phyloP scores from a whole-genome alignment of 2,113 vertebrate species.

The Verasper variegatus region DNA sequence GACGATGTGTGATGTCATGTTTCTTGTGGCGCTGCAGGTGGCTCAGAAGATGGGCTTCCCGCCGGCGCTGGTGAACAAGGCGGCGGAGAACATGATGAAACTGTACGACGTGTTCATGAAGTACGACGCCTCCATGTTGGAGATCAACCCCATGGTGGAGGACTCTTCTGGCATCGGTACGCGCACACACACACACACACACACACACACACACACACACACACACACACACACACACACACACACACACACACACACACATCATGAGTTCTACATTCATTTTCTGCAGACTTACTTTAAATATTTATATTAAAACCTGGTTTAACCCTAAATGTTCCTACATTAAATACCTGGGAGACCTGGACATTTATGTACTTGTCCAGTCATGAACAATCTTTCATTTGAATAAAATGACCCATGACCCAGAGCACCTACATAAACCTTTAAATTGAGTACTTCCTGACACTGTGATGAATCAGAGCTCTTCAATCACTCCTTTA shows the following conservation, averaged over 20 bases:
- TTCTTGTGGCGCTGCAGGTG: constrained; percentile 81
- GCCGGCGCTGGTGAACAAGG: constrained; percentile 87
- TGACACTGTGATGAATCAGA: no score
- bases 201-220: background rate
- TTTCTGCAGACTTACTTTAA: no score
- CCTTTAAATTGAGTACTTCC: no score
- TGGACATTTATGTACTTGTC: no score
- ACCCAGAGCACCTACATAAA: no score
- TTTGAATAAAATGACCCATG: no score
- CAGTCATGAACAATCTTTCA: no score
- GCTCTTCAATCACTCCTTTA: no score
- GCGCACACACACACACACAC: constrained; percentile 5
- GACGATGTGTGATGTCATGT: background rate
- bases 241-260: background rate
- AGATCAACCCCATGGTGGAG: constrained; percentile 99
- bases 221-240: constrained; percentile 5
- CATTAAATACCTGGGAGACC: no score
- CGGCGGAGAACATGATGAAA: constrained; percentile 95
- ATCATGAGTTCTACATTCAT: background rate
- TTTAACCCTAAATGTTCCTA: no score
- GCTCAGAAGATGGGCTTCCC: constrained; percentile 98
- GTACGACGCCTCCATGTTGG: constrained; percentile 97
- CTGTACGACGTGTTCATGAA: constrained; percentile 95
- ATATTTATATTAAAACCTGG: no score
- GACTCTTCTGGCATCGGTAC: constrained; percentile 95